These are phyloP conservation scores for Marronus borbonicus DNA, from an alignment of 2,888 invertebrate species.

Conservation along the genomic window DNA sequence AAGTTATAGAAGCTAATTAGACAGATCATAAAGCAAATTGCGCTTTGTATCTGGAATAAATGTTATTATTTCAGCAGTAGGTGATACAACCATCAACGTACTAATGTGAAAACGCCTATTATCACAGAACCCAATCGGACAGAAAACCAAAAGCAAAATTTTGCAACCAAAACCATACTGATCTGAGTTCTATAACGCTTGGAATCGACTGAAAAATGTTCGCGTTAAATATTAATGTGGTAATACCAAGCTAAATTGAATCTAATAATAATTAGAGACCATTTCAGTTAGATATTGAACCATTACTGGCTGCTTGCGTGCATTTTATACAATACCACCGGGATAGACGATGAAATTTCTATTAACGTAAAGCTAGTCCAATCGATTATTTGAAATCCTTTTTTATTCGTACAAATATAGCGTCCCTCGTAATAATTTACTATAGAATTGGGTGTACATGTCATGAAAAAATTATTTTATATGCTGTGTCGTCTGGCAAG, in stretches of 20 bases:
- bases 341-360: slow-evolving; percentile 9
- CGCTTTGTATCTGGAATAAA: slow-evolving; percentile 35
- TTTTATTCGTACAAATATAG: slow-evolving; percentile 18
- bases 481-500: neutral
- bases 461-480: neutral
- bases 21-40: slow-evolving; percentile 43
- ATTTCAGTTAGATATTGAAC: slow-evolving; percentile 5
- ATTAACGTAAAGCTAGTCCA: slow-evolving; percentile 12
- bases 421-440: slow-evolving; percentile 1
- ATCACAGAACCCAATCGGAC: slow-evolving; percentile 39
- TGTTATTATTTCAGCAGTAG: neutral
- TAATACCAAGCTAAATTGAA: neutral
- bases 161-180: slow-evolving; percentile 36
- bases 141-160: slow-evolving; percentile 46
- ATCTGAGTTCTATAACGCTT: neutral
- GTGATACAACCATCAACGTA: neutral
- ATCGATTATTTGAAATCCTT: slow-evolving; percentile 20
- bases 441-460: neutral
- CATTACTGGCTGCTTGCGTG: slow-evolving; percentile 3
- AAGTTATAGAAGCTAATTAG: slow-evolving; percentile 34
- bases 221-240: neutral
- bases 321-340: slow-evolving; percentile 4
- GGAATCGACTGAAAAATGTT: neutral
- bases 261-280: slow-evolving; percentile 14
- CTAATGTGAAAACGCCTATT: slow-evolving; percentile 45